Conservation (phyloP, 2,797 vertebrate species). For the Chrosomus eos region DNA sequence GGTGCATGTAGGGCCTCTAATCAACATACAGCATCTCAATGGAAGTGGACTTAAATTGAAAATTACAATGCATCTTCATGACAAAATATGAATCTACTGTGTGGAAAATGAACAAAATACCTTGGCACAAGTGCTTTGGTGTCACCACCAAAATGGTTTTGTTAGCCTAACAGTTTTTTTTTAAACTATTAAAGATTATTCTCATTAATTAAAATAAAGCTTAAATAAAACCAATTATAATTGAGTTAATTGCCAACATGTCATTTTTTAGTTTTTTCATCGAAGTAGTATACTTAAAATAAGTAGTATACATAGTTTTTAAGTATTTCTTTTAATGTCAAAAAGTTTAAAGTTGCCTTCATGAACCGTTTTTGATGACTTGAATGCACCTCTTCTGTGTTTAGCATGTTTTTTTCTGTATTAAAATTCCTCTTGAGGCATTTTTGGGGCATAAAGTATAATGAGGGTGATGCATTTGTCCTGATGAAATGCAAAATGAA, state of each 20-base stretch:
- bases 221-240: neutral
- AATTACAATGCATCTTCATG: neutral
- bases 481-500: neutral
- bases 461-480: neutral
- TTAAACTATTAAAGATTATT: neutral
- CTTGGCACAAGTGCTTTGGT: neutral
- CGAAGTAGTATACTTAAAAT: too few relatives aligned
- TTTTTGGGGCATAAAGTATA: neutral
- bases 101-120: neutral
- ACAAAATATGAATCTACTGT: neutral
- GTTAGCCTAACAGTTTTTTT: neutral
- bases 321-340: too few relatives aligned
- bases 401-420: neutral
- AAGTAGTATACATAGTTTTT: too few relatives aligned
- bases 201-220: neutral
- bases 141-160: neutral
- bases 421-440: neutral
- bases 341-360: neutral
- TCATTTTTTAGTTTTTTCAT: too few relatives aligned
- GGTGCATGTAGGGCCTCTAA: neutral
- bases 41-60: neutral
- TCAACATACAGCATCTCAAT: neutral
- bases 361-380: neutral
- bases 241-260: too few relatives aligned
- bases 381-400: neutral